phyloP scores from a whole-genome alignment of 2,113 vertebrate species.

The Cygnus atratus region DNA sequence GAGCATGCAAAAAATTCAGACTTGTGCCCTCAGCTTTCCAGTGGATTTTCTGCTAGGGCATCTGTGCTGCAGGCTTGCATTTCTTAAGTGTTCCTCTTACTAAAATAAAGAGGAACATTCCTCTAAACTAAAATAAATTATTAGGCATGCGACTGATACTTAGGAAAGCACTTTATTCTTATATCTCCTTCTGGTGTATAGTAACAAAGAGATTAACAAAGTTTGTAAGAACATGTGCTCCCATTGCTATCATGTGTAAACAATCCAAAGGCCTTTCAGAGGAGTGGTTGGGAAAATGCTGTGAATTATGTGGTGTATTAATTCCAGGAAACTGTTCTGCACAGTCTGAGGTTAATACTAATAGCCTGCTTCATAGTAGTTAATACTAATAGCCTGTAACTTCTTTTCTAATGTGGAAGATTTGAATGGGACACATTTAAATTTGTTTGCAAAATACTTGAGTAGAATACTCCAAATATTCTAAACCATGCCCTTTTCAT shows the following conservation, averaged over 20 bases:
- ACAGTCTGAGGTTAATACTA: not conserved
- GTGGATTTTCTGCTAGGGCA: not conserved
- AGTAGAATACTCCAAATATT: not conserved
- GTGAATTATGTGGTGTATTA: conserved; percentile 41
- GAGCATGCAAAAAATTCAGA: conserved; percentile 19
- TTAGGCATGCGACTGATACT: conserved; percentile 31
- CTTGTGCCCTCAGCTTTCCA: not conserved
- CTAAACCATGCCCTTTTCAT: not conserved
- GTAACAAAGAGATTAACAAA: conserved; percentile 26
- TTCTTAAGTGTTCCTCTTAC: not conserved
- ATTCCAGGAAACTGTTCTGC: conserved; percentile 38
- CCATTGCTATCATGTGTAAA: conserved; percentile 10
- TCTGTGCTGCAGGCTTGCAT: conserved; percentile 43
- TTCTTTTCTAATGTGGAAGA: not conserved
- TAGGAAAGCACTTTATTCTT: conserved; percentile 40
- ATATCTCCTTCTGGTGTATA: conserved; percentile 4
- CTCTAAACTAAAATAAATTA: conserved; percentile 42
- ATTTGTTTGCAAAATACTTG: not conserved
- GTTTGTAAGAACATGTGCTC: not conserved
- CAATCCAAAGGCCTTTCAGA: conserved; percentile 3
- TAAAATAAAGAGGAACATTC: not conserved
- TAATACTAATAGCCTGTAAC: not conserved
- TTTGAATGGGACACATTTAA: not conserved
- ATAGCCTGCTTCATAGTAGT: not conserved
- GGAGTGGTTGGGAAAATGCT: conserved; percentile 13